Evolutionary conservation across 2,888 invertebrate species (phyloP), one percentile per base, ranked within the genome.

Genomic region (Willowsia nigromaculata): DNA sequence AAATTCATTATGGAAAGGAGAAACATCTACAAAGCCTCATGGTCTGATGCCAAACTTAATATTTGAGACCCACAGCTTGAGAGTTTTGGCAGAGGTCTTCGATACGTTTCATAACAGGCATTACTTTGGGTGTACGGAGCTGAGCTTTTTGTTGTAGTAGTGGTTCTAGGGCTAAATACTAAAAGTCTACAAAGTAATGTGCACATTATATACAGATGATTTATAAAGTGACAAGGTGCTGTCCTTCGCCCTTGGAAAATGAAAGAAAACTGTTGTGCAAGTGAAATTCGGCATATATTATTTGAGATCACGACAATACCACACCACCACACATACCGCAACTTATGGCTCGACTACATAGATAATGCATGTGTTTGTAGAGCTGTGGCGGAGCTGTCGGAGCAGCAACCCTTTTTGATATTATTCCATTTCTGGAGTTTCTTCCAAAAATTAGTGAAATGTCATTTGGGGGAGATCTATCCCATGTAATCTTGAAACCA

Each of bases 141-240:
- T 25, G 37, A 5, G 40, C 22, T 43, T 18, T 15, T 13, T 22
- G 25, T 18, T 40, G n/a, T 40, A 30, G 3, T 13, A 30, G 62
- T 30, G 22, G 7, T 15, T 27, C 15, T 62, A 13, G 37, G 25
- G 43, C 74, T 47, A 68, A 50, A 50, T 50, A 62, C 27, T 13
- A 27, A 53, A 7, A 27, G 27, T 59, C 13, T 25, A 25, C 11
- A 6, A 27, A 43, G 3, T n/a, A n/a, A n/a, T n/a, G n/a, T 71
- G 37, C 37, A 78, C 78, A 78, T 65, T 47, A 68, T 37, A 30
- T 50, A 83, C 68, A 65, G 83, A 83, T 83, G 83, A 83, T 83
- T 83, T 83, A 83, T 83, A 83, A 83, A 83, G 83, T 83, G 83
- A 65, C 68, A 83, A 83, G 68, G 50, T 68, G 83, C 83, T 83